Percentiles rank a stretch among this genome's conserved stretches.
phyloP scores from a whole-genome alignment of 2,797 vertebrate genomes.

The Rachycentron canadum region DNA sequence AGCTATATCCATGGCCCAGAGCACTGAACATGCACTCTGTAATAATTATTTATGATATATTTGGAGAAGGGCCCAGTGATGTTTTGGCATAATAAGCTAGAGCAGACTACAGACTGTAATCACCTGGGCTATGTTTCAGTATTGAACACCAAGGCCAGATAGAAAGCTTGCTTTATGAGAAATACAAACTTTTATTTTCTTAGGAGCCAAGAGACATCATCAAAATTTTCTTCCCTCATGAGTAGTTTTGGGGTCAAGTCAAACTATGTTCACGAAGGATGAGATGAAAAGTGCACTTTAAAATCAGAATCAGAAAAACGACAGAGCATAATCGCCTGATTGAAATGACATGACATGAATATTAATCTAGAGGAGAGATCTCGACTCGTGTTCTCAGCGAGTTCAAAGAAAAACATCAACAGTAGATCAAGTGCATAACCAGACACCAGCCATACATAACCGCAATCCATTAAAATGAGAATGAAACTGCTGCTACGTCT shows the following conservation, averaged over 20 bases:
- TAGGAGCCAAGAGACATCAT: constrained; percentile 42
- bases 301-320: not conserved
- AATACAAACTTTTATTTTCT: constrained; percentile 48
- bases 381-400: constrained; percentile 1
- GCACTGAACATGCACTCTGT: constrained; percentile 79
- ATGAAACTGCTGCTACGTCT: constrained; percentile 7
- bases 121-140: constrained; percentile 66
- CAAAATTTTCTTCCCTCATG: constrained; percentile 27
- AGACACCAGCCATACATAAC: constrained; percentile 28
- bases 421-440: constrained; percentile 29
- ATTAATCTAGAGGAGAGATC: constrained; percentile 24
- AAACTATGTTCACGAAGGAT: constrained; percentile 20
- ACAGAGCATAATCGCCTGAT: constrained; percentile 34
- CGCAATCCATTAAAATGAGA: constrained; percentile 40
- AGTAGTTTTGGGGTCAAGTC: constrained; percentile 31
- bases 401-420: constrained; percentile 35
- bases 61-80: constrained; percentile 77
- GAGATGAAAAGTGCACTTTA: constrained; percentile 40
- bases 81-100: constrained; percentile 80
- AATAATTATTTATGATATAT: constrained; percentile 87
- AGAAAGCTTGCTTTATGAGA: constrained; percentile 48
- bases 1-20: constrained; percentile 86
- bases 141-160: constrained; percentile 57
- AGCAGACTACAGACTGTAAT: constrained; percentile 71
- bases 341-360: constrained; percentile 33